Evolutionary conservation across 1,140 invertebrate genomes (phyloP).

Genomic region (Drosophila bocqueti): DNA sequence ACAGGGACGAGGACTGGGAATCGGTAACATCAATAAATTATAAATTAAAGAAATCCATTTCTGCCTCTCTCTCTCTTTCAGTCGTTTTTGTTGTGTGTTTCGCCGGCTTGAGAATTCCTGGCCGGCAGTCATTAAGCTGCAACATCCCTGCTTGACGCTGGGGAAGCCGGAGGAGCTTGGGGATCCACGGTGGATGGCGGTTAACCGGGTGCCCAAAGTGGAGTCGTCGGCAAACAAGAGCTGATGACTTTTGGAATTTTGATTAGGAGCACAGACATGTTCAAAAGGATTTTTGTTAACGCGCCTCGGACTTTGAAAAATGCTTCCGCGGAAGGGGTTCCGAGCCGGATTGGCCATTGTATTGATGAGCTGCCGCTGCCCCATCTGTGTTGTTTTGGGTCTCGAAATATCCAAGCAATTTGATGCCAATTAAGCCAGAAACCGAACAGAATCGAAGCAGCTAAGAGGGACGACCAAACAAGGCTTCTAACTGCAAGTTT

Average conservation of each 20-base stretch:
- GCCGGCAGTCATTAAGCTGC: conserved; percentile 73
- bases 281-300: conserved; percentile 83
- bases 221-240: conserved; percentile 46
- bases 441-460: conserved; percentile 10
- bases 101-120: conserved; percentile 70
- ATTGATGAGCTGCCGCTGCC: conserved; percentile 62
- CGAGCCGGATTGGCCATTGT: conserved; percentile 66
- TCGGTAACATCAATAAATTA: conserved; percentile 83
- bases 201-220: conserved; percentile 58
- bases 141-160: conserved; percentile 15
- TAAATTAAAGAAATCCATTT: conserved; percentile 84
- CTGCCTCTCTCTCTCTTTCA: conserved; percentile 8
- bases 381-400: conserved; percentile 43
- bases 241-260: conserved; percentile 83
- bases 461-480: not conserved
- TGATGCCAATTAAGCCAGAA: conserved; percentile 77
- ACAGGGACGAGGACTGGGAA: conserved; percentile 18
- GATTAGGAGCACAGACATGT: conserved; percentile 83
- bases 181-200: conserved; percentile 11
- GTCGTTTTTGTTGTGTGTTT: conserved; percentile 27
- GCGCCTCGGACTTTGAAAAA: conserved; percentile 81
- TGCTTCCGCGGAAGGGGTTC: conserved; percentile 35
- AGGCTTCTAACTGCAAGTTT: conserved; percentile 25
- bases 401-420: conserved; percentile 78
- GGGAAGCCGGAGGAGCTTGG: not conserved